A percentile compares a stretch with the other conserved stretches of the same genome.
Conservation (phyloP, 92 coral and sea anemone genomes). For the Blastomussa wellsi region DNA sequence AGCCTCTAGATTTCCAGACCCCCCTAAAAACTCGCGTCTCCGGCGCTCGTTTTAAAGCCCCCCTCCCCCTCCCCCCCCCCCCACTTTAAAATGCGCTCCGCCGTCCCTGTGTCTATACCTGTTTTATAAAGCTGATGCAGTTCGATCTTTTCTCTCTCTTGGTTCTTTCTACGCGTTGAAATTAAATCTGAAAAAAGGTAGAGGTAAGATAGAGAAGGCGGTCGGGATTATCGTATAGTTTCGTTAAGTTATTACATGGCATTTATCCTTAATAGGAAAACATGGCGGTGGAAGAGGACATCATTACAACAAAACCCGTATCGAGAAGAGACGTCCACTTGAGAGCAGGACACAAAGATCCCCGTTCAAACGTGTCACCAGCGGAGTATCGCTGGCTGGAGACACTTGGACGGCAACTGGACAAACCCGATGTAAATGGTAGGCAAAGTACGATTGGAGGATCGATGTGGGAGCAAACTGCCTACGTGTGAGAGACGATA, state of each 20-base stretch:
- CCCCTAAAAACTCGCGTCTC: no score
- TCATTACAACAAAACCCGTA: background rate
- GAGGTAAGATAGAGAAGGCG: no score
- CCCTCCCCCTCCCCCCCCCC: no score
- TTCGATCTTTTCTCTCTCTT: no score
- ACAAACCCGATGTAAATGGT: background rate
- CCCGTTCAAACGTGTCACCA: constrained; percentile 1
- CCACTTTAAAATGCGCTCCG: no score
- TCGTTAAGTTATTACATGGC: background rate
- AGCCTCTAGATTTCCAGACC: no score
- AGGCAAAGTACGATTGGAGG: background rate
- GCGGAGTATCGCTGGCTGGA: background rate
- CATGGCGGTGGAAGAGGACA: constrained; percentile 5
- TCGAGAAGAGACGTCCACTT: background rate
- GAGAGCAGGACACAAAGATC: background rate
- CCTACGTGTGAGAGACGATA: background rate
- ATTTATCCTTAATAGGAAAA: background rate
- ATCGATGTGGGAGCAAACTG: background rate
- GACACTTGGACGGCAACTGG: background rate
- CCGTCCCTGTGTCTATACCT: no score
- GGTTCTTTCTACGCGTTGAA: no score
- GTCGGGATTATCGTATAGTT: no score
- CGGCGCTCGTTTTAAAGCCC: no score
- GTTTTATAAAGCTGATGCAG: no score
- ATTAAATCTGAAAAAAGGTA: no score